Evolutionary conservation across 2,797 vertebrate species (phyloP).

Genomic region (Labeo calbasu): DNA sequence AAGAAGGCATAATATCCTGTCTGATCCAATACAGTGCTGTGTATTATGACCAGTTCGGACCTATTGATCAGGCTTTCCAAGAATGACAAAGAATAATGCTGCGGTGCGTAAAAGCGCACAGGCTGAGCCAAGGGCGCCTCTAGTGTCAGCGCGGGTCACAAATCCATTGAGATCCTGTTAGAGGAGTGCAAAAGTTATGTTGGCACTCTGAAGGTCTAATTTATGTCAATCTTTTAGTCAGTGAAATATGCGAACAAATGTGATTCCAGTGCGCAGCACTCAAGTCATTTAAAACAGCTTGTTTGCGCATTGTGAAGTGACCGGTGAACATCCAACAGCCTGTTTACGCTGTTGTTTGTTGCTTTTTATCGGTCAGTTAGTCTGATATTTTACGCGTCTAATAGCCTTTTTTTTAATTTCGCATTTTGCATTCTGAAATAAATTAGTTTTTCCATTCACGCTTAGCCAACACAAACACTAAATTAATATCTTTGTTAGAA

Average conservation of each 20-base stretch:
- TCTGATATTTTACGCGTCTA: background rate
- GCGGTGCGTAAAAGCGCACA: constrained; percentile 1
- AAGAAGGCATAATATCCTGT: background rate
- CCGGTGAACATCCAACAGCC: background rate
- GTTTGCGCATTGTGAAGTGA: background rate
- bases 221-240: background rate
- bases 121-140: constrained; percentile 39
- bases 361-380: background rate
- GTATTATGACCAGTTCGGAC: no score
- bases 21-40: background rate
- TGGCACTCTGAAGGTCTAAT: background rate
- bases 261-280: background rate
- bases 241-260: background rate
- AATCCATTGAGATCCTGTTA: background rate
- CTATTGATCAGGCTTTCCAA: background rate
- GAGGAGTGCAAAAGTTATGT: background rate
- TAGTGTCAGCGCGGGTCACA: constrained; percentile 33
- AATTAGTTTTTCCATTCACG: background rate
- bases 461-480: background rate
- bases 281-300: background rate
- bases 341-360: background rate
- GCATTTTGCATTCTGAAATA: background rate
- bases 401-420: background rate
- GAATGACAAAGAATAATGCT: background rate
- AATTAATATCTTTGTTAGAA: background rate